Base-by-base conservation (phyloP, 1,140 invertebrate genomes). In the Proales similis region DNA sequence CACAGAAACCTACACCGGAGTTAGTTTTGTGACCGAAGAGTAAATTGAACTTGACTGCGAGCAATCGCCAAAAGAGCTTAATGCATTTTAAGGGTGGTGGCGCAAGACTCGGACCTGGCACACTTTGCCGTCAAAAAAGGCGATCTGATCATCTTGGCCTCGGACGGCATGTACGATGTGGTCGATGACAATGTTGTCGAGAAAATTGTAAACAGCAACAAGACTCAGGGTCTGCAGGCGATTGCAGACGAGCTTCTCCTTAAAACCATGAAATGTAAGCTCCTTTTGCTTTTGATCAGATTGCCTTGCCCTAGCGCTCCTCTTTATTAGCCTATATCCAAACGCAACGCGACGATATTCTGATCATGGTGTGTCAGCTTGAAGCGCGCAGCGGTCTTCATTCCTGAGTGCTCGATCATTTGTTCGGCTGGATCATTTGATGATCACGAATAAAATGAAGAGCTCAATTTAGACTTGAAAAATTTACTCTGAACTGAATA, bases 141-240 rank as follows among this genome's bases (percentile, higher is more conserved):
- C 36, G 57, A 61, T 61, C 45, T 61, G 32, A 22, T 61, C 17
- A 27, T 61, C 9, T 24, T 61, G 17, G 45, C 57, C 5, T 61
- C 57, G 14, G 57, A 61, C 26, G 57, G 57, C 14, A 36, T 61
- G 11, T 61, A 45, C 19, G 57, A 61, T 61, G 57, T 61, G 4
- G 39, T 61, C 3, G 20, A 17, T 14, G 42, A 45, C 47, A 29
- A 46, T 61, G 14, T 22, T 2, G 36, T 61, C 9, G 39, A 61
- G 24, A 11, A 30, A 46, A 46, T 61, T 30, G 39, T 61, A 4
- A 46, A 46, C 19, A 45, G 42, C 19, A 27, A 30, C 38, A 2
- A 9, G 12, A 14, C n/a, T 11, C 19, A 60, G 53, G 39, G 47
- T 45, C 22, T 61, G 19, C 57, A 61, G 26, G 26, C 29, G 22